Evolutionary conservation across 2,888 invertebrate species (phyloP).

Genomic region (Asteroscopus sphinx): DNA sequence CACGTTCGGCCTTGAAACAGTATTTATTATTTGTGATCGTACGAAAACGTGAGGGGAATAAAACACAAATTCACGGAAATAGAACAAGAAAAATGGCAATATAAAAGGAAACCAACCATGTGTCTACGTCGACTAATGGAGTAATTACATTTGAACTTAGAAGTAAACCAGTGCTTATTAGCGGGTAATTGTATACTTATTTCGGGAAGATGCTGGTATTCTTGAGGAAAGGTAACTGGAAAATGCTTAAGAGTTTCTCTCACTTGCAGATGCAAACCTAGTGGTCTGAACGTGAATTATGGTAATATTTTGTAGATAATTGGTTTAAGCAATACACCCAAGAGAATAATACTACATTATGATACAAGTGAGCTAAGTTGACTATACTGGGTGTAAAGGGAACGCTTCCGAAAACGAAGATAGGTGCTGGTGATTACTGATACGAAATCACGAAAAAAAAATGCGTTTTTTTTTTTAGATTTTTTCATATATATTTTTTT

Average conservation of each 20-base stretch:
- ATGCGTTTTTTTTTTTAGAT: too few species aligned
- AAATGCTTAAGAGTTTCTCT: not conserved
- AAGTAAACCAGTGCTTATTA: constrained; percentile 36
- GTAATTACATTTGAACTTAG: constrained; percentile 41
- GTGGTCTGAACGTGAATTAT: too few species aligned
- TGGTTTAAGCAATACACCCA: too few species aligned
- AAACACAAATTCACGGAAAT: constrained; percentile 23
- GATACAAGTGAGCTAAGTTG: too few species aligned
- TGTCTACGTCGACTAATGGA: constrained; percentile 38
- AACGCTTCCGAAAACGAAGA: too few species aligned
- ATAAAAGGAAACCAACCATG: constrained; percentile 29
- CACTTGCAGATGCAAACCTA: not conserved
- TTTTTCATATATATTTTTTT: too few species aligned
- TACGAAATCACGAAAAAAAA: too few species aligned
- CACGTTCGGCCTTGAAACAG: constrained; percentile 34
- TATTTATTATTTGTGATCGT: constrained; percentile 42
- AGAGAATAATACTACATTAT: too few species aligned
- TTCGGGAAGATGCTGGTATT: constrained; percentile 7
- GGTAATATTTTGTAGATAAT: too few species aligned
- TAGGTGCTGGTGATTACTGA: too few species aligned
- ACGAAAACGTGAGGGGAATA: constrained; percentile 41
- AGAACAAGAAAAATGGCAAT: constrained; percentile 25
- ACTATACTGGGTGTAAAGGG: too few species aligned
- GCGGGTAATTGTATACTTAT: constrained; percentile 37
- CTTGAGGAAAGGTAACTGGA: not conserved